Percentiles rank a stretch among this genome's conserved stretches.
Conservation (phyloP, 2,888 invertebrate genomes). For the Parnassius glacialis region DNA sequence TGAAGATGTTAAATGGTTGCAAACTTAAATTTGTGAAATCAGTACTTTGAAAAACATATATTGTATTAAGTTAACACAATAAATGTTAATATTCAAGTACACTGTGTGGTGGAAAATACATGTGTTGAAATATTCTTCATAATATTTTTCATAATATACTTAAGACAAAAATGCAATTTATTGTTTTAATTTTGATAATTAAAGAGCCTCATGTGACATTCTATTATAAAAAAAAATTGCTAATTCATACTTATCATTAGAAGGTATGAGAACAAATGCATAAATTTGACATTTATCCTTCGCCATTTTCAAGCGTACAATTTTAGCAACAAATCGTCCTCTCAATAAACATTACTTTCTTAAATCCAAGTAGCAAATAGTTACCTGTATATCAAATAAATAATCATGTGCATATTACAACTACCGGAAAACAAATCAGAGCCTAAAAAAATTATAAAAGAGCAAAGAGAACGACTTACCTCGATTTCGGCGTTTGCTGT, state of each 20-base stretch:
- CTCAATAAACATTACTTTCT: constrained; percentile 9
- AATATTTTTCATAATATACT: too few species aligned
- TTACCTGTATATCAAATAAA: constrained; percentile 6
- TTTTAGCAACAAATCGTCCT: constrained; percentile 30
- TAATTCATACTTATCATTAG: constrained; percentile 3
- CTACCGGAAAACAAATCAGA: constrained; percentile 27
- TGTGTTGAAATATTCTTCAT: too few species aligned
- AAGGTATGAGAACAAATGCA: constrained; percentile 28
- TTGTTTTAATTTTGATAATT: too few species aligned
- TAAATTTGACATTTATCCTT: constrained; percentile 54
- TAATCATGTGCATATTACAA: constrained; percentile 7
- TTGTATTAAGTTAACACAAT: too few species aligned
- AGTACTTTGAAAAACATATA: too few species aligned
- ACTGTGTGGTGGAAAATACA: too few species aligned
- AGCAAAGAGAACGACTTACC: constrained; percentile 64
- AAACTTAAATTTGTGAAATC: too few species aligned
- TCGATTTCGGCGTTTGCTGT: constrained; percentile 61
- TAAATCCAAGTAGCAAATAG: not conserved
- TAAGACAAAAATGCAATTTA: too few species aligned
- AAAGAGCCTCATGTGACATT: too few species aligned
- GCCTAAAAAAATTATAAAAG: constrained; percentile 37
- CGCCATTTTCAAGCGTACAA: constrained; percentile 57
- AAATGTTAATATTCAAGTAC: too few species aligned
- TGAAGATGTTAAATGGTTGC: too few species aligned
- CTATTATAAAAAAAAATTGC: constrained; percentile 3